phyloP scores from a whole-genome alignment of 1,140 invertebrate species.

The Paralvinella palmiformis region DNA sequence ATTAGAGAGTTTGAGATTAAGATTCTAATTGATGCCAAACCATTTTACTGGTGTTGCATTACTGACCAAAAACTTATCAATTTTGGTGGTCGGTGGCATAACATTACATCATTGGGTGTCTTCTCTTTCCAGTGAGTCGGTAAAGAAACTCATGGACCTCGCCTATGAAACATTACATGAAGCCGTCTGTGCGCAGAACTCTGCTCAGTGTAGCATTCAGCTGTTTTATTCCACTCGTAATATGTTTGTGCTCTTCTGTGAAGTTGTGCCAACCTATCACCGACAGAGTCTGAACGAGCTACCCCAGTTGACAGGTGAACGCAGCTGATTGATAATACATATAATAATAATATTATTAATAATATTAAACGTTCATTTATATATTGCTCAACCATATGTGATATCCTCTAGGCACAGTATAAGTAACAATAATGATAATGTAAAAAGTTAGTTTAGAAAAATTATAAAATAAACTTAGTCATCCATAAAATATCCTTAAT shows the following conservation, averaged over 20 bases:
- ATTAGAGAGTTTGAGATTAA: too few relatives aligned
- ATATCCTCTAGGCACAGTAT: too few relatives aligned
- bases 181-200: slow-evolving; percentile 54
- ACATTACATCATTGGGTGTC: neutral
- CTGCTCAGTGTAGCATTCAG: slow-evolving; percentile 56
- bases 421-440: too few relatives aligned
- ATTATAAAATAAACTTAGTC: too few relatives aligned
- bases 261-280: slow-evolving; percentile 71
- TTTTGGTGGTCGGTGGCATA: too few relatives aligned
- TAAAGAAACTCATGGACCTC: slow-evolving; percentile 60
- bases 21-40: too few relatives aligned
- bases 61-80: too few relatives aligned
- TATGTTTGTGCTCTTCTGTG: slow-evolving; percentile 72
- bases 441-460: too few relatives aligned
- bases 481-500: too few relatives aligned
- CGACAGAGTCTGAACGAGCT: slow-evolving; percentile 70
- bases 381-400: neutral
- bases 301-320: slow-evolving; percentile 73
- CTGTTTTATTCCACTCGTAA: slow-evolving; percentile 66
- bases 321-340: slow-evolving; percentile 1
- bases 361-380: neutral
- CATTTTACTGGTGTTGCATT: too few relatives aligned
- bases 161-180: slow-evolving; percentile 67
- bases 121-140: slow-evolving; percentile 36
- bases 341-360: slow-evolving; percentile 5